Conservation (phyloP, 1,140 invertebrate species). For the Homarus americanus region DNA sequence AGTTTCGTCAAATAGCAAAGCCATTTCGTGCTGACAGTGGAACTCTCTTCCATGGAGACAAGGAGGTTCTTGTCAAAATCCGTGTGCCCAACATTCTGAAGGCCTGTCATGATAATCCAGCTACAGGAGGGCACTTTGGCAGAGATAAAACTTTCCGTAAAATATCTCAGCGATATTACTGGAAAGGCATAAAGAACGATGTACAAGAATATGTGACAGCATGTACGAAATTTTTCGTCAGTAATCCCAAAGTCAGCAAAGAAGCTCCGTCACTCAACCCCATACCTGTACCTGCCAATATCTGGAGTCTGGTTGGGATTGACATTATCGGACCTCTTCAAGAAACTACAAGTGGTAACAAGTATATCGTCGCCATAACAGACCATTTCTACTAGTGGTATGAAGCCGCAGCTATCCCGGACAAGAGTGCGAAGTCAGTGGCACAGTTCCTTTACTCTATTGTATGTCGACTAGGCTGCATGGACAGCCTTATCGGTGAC, state of each 20-base stretch:
- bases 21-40: background rate
- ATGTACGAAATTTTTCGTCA: slow-evolving; percentile 2
- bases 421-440: slow-evolving; percentile 69
- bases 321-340: slow-evolving; percentile 54
- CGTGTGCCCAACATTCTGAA: slow-evolving; percentile 5
- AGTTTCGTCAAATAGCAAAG: slow-evolving; percentile 4
- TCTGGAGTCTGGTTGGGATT: slow-evolving; percentile 29
- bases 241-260: slow-evolving; percentile 23
- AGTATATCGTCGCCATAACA: slow-evolving; percentile 75
- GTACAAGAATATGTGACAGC: slow-evolving; percentile 16
- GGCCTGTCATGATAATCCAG: background rate
- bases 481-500: too few species aligned
- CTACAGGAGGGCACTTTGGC: background rate
- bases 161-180: slow-evolving; percentile 22
- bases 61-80: background rate
- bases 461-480: too few species aligned
- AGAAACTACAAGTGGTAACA: slow-evolving; percentile 70
- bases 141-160: slow-evolving; percentile 18
- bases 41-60: background rate
- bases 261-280: background rate
- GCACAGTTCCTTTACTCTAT: background rate
- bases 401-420: slow-evolving; percentile 74
- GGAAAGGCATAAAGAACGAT: slow-evolving; percentile 33
- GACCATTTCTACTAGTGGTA: slow-evolving; percentile 76
- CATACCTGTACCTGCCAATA: slow-evolving; percentile 37